Evolutionary conservation across 1,140 invertebrate species (phyloP), one percentile per base, ranked within the genome.

Genomic region (Caligus rogercresseyi): DNA sequence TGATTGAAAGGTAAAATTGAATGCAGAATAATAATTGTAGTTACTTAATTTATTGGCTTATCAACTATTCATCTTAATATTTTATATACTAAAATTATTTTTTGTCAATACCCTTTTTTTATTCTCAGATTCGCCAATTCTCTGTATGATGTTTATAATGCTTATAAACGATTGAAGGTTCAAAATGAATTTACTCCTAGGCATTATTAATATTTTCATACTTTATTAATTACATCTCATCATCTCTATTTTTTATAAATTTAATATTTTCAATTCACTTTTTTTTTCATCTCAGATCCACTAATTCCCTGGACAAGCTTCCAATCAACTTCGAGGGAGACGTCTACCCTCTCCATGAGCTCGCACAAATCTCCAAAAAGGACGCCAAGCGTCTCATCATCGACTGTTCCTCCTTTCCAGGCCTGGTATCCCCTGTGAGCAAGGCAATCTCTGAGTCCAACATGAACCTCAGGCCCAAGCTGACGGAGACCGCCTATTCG

Each of bases 391-490:
- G 86, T 15, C 76, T 92, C 43, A 77, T 90, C 1, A 75, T 96
- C 7, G 87, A 93, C 72, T 81, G 89, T 75, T 71, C 80, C 63
- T 75, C 80, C 1, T 88, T 89, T 73, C 89, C 91, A 7, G 85
- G 89, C 78, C 83, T 82, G 4, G 83, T 89, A 67, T 83, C 84
- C 52, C 76, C 80, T 67, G 83, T 87, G 13, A 66, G 92, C 19
- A 81, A 83, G 68, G 80, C 84, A 3, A 78, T 96, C 23, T 68
- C 75, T 23, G 79, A 79, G 52, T 89, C 87, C 65, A 87, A 88
- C 55, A 81, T 95, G 77, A 93, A 92, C 73, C 74, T 96, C 23
- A 94, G 89, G 78, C 90, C 91, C 90, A 95, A 71, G 87, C 92
- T 73, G 91, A 95, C 72, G 89, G 89, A 25, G 92, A 86, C 15